phyloP scores from a whole-genome alignment of 2,797 vertebrate genomes.

The Channallabes apus region DNA sequence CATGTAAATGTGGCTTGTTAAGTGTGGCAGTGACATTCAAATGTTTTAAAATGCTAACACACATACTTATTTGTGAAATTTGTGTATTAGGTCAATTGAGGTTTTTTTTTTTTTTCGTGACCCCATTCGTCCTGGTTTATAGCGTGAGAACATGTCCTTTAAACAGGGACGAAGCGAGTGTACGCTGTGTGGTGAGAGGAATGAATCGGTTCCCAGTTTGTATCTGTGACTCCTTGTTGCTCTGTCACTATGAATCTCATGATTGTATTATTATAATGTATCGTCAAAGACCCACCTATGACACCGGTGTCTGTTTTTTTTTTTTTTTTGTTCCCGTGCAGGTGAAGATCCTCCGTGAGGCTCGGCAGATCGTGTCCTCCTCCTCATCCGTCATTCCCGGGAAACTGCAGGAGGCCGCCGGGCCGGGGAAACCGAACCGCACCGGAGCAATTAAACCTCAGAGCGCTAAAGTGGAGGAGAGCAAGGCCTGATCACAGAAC shows the following conservation, averaged over 20 bases:
- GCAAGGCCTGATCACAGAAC: slow-evolving; percentile 82
- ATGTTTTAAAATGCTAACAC: no score
- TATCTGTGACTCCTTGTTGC: background rate
- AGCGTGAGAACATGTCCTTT: background rate
- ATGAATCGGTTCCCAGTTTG: no score
- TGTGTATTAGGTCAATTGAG: no score
- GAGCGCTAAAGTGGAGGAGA: slow-evolving; percentile 89
- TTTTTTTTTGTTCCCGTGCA: slow-evolving; percentile 39
- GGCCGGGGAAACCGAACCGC: slow-evolving; percentile 85
- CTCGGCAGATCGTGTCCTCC: slow-evolving; percentile 65
- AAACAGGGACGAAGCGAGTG: background rate
- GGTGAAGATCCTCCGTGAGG: slow-evolving; percentile 83
- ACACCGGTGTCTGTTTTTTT: background rate
- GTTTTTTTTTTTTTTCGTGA: no score
- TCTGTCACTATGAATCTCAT: background rate
- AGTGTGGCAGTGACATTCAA: no score
- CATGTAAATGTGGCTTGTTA: no score
- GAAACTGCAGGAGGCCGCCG: slow-evolving; percentile 84
- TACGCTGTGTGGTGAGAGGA: background rate
- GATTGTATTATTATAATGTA: background rate
- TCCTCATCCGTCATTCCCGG: slow-evolving; percentile 72
- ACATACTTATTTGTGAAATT: no score
- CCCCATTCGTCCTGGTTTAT: no score
- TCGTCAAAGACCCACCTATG: fast-evolving
- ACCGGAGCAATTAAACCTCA: slow-evolving; percentile 93